Evolutionary conservation across 2,113 vertebrate species (phyloP).

Genomic region (Columbina picui): DNA sequence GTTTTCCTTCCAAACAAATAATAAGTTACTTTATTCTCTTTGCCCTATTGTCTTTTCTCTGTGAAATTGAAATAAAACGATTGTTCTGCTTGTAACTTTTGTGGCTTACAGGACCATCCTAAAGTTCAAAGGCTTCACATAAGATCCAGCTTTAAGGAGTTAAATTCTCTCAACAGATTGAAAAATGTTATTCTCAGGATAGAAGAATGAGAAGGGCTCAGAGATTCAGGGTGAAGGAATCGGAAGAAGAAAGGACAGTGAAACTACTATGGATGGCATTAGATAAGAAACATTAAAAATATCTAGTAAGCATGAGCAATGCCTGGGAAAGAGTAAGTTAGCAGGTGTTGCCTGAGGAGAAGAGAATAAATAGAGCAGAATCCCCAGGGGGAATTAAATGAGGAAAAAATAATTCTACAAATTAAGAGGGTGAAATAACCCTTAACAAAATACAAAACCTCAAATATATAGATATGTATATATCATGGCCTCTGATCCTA

Average conservation of each 20-base stretch:
- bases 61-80: conserved; percentile 23
- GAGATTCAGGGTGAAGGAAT: neutral
- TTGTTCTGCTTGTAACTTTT: neutral
- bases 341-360: neutral
- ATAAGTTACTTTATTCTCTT: neutral
- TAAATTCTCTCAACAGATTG: neutral
- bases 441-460: neutral
- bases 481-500: neutral
- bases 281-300: neutral
- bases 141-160: conserved; percentile 8
- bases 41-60: neutral
- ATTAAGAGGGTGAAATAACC: neutral
- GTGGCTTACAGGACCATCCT: neutral
- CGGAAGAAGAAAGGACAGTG: neutral
- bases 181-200: neutral
- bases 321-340: neutral
- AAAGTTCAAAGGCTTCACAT: conserved; percentile 4
- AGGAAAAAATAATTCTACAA: neutral
- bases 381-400: neutral
- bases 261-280: neutral
- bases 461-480: neutral
- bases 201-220: neutral
- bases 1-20: neutral
- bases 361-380: neutral
- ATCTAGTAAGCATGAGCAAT: neutral